A percentile compares a stretch with the other conserved stretches of the same genome.
Evolutionary conservation across 2,888 invertebrate species (phyloP).

Genomic region (Ferrisia virgata): DNA sequence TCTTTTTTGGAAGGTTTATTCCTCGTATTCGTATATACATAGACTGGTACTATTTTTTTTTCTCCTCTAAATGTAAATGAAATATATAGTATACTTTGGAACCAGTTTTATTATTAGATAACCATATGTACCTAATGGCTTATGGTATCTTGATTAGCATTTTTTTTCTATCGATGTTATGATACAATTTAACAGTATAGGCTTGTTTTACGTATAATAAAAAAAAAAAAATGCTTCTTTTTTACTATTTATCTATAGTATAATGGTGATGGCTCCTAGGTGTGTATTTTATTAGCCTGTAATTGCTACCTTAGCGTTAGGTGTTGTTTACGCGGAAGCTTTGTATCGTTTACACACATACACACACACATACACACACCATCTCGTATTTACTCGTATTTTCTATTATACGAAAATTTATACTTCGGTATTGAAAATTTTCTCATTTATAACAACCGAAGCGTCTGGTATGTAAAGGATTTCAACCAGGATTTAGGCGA

Average conservation of each 20-base stretch:
- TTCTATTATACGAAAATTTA: not conserved
- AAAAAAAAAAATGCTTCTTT: not conserved
- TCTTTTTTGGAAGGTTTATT: not conserved
- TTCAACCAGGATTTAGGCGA: not conserved
- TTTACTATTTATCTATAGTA: not conserved
- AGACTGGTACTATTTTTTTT: not conserved
- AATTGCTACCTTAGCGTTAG: not conserved
- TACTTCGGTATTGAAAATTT: not conserved
- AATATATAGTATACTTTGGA: not conserved
- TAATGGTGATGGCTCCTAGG: not conserved
- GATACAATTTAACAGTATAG: not conserved
- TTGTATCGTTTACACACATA: not conserved
- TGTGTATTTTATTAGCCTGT: conserved; percentile 19
- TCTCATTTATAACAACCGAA: not conserved
- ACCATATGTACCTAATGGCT: not conserved
- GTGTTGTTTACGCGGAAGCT: not conserved
- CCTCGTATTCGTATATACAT: not conserved
- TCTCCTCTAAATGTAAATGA: not conserved
- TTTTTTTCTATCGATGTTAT: conserved; percentile 5
- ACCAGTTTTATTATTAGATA: conserved; percentile 17
- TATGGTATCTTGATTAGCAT: conserved; percentile 18
- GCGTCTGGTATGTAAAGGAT: not conserved
- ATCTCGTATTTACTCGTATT: too few relatives aligned
- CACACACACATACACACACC: too few relatives aligned
- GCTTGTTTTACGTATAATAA: not conserved